These are phyloP conservation scores for Drosophila seguyi DNA, from an alignment of 1,140 invertebrate species.

Conservation along the genomic window DNA sequence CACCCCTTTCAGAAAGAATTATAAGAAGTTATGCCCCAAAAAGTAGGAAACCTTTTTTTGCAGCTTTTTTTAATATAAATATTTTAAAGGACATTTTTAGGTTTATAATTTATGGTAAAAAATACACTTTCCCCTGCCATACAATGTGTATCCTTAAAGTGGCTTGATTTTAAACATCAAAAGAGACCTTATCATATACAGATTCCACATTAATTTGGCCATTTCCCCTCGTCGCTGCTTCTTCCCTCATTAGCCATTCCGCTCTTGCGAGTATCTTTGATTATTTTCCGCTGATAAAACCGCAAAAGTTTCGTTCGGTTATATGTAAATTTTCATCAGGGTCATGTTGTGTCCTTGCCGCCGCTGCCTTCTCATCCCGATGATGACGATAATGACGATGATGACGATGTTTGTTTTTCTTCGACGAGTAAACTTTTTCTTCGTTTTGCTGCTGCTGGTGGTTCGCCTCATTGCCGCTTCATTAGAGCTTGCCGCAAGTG, in stretches of 20 bases:
- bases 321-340: slow-evolving; percentile 48
- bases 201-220: slow-evolving; percentile 13
- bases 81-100: background rate
- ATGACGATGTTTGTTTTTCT: slow-evolving; percentile 56
- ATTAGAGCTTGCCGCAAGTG: slow-evolving; percentile 55
- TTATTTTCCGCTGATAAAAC: slow-evolving; percentile 45
- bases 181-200: background rate
- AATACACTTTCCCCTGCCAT: background rate
- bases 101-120: background rate
- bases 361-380: background rate
- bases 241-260: slow-evolving; percentile 25
- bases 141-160: background rate
- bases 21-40: background rate
- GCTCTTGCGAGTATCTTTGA: slow-evolving; percentile 28
- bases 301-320: slow-evolving; percentile 33
- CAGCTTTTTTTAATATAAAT: no score
- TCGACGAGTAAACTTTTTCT: slow-evolving; percentile 9
- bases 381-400: slow-evolving; percentile 31
- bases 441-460: slow-evolving; percentile 22
- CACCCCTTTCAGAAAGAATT: background rate
- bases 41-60: background rate
- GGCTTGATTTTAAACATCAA: slow-evolving; percentile 17
- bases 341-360: slow-evolving; percentile 37
- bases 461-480: slow-evolving; percentile 65
- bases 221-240: background rate